Percentiles rank a stretch among this genome's conserved stretches.
Evolutionary conservation across 2,888 invertebrate species (phyloP).

Genomic region (Apamea epomidion): DNA sequence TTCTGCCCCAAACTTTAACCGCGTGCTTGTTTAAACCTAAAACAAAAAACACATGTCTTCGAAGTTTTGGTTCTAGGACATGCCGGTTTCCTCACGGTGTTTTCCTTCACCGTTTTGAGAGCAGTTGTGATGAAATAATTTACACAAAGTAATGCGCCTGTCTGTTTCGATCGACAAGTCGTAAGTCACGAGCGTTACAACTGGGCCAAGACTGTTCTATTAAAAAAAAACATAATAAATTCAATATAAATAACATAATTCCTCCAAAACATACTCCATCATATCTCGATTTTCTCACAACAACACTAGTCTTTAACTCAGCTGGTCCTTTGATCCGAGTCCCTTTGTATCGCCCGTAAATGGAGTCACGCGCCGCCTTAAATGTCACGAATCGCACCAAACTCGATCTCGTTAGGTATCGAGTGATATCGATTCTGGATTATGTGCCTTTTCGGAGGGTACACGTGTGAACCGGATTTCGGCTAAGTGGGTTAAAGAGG

Average conservation of each 20-base stretch:
- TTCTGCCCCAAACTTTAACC: no score
- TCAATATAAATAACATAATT: slow-evolving; percentile 9
- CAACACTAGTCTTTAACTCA: slow-evolving; percentile 58
- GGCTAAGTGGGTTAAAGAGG: slow-evolving; percentile 67
- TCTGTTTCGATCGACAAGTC: no score
- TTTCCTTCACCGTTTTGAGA: no score
- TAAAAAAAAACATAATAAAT: neutral
- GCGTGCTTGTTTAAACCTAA: no score
- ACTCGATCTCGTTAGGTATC: slow-evolving; percentile 79
- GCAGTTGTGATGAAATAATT: no score
- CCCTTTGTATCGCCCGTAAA: slow-evolving; percentile 79
- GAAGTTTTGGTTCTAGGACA: no score
- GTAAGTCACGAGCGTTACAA: neutral
- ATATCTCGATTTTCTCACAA: slow-evolving; percentile 40
- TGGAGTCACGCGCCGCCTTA: slow-evolving; percentile 84
- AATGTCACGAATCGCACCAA: slow-evolving; percentile 81
- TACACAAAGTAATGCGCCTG: no score
- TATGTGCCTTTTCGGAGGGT: slow-evolving; percentile 65
- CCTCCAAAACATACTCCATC: slow-evolving; percentile 35
- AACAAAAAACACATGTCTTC: no score
- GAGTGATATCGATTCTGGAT: slow-evolving; percentile 78
- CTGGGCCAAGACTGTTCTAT: neutral
- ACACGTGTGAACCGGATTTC: slow-evolving; percentile 70
- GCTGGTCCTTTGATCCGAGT: slow-evolving; percentile 77
- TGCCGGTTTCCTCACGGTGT: no score